Conservation (phyloP, 2,113 vertebrate species). For the Genyomyrus donnyi region DNA sequence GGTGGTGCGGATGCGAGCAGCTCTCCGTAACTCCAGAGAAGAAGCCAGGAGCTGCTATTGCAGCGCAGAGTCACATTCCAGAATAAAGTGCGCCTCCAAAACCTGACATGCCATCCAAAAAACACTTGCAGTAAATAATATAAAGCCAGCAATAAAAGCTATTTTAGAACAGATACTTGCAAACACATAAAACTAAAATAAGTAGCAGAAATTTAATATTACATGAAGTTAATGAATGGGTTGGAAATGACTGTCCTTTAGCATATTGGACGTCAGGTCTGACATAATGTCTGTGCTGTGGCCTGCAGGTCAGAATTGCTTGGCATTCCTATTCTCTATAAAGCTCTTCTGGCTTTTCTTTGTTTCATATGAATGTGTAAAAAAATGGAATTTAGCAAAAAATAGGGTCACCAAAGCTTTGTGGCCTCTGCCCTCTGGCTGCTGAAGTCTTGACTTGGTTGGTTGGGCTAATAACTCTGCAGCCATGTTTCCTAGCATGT, state of each 20-base stretch:
- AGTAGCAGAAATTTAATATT: neutral
- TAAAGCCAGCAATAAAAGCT: neutral
- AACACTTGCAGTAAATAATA: neutral
- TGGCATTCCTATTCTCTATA: neutral
- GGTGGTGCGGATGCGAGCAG: neutral
- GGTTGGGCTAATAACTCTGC: neutral
- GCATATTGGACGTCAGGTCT: neutral
- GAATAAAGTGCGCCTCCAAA: neutral
- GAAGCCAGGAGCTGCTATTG: neutral
- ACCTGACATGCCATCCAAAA: neutral
- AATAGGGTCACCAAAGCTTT: neutral
- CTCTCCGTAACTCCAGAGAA: neutral
- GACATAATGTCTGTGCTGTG: neutral
- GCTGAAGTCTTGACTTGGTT: neutral
- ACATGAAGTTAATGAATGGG: neutral
- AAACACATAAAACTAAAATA: conserved; percentile 14
- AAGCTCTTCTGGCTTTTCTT: neutral
- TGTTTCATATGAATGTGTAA: neutral
- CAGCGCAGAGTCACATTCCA: neutral
- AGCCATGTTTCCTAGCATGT: neutral
- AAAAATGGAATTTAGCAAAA: neutral
- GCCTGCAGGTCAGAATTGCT: neutral
- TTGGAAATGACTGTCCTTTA: neutral
- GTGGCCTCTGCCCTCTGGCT: neutral
- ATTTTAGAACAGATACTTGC: neutral